Conservation (phyloP, 2,888 invertebrate genomes). For the Amphimallon solstitiale region DNA sequence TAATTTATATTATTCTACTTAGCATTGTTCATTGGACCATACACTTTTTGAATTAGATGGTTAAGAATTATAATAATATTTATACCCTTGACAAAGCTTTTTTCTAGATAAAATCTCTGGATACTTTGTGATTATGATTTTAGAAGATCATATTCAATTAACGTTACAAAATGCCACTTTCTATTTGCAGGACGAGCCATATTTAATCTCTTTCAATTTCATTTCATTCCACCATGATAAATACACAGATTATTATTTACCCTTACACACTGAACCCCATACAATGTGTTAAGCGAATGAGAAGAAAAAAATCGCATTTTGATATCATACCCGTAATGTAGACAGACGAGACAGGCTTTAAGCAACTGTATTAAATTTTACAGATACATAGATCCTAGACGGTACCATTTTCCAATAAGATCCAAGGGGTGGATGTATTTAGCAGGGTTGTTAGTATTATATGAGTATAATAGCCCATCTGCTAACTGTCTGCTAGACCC, state of each 20-base stretch:
- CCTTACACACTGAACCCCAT: background rate
- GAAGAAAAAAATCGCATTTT: slow-evolving; percentile 10
- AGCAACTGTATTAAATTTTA: slow-evolving; percentile 24
- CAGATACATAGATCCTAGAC: background rate
- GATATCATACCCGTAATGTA: slow-evolving; percentile 17
- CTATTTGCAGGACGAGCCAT: no score
- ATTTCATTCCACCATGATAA: no score
- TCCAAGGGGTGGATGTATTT: slow-evolving; percentile 35
- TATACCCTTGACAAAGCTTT: no score
- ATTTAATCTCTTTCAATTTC: no score
- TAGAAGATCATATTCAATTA: no score
- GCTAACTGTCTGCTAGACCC: slow-evolving; percentile 40
- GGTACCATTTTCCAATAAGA: slow-evolving; percentile 36
- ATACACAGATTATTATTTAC: background rate
- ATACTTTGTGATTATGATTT: no score
- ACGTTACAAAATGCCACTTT: no score
- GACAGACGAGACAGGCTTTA: background rate
- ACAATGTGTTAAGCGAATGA: slow-evolving; percentile 8
- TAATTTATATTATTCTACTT: no score
- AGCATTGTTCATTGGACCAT: no score
- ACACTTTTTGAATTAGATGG: no score
- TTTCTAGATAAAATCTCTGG: no score
- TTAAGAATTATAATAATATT: no score
- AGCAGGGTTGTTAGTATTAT: slow-evolving; percentile 40
- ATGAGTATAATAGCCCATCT: slow-evolving; percentile 41